These are phyloP conservation scores for Pogonognathellus flavescens DNA, from an alignment of 1,140 invertebrate genomes.

Conservation along the genomic window DNA sequence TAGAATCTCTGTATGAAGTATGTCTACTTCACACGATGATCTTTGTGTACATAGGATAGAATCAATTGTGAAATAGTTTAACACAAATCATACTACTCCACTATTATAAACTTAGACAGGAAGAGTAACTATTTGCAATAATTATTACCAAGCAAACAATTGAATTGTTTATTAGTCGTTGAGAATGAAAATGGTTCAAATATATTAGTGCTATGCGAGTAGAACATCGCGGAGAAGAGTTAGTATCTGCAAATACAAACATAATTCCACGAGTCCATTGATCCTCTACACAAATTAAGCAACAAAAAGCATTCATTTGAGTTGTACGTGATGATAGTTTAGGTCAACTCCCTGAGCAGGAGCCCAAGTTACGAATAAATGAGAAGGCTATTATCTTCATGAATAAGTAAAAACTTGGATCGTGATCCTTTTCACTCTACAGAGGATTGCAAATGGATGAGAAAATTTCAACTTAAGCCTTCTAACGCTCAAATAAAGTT, in stretches of 20 bases:
- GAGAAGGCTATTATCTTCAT: slow-evolving; percentile 39
- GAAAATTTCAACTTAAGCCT: slow-evolving; percentile 25
- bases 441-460: slow-evolving; percentile 30
- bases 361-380: slow-evolving; percentile 26
- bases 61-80: slow-evolving; percentile 34
- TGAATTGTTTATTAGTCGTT: slow-evolving; percentile 21
- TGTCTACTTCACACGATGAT: no score
- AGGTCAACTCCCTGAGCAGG: slow-evolving; percentile 17
- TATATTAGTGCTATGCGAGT: no score
- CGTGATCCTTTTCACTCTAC: slow-evolving; percentile 27
- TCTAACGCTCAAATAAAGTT: slow-evolving; percentile 16
- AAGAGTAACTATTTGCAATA: slow-evolving; percentile 32
- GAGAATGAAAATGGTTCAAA: neutral
- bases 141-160: slow-evolving; percentile 38
- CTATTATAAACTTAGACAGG: slow-evolving; percentile 19
- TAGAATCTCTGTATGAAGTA: no score
- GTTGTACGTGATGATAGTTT: slow-evolving; percentile 39
- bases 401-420: slow-evolving; percentile 31
- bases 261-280: neutral
- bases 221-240: no score
- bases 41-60: neutral
- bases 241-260: no score
- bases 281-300: slow-evolving; percentile 14
- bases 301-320: slow-evolving; percentile 37
- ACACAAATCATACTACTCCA: neutral